Base-by-base conservation (phyloP, 2,797 vertebrate genomes). In the Podarcis siculus region DNA sequence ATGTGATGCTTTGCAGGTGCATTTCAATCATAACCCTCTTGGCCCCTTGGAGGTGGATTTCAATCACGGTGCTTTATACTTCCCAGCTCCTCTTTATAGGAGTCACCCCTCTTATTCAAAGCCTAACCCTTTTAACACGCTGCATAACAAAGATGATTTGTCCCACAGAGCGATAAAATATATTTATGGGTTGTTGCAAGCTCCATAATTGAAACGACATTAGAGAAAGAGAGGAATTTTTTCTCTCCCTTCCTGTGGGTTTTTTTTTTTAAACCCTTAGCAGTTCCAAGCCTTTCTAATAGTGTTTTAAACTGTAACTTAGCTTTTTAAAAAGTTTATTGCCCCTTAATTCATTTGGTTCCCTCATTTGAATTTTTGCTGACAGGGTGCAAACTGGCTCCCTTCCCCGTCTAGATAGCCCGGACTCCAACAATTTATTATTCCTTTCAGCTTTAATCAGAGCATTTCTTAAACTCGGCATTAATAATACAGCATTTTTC, bases 321-420 rank as follows among this genome's bases (percentile, higher is more conserved):
- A 82, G 49, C 89, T 92, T 92, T 94, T 93, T 61, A 91, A 91
- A 86, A 84, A 91, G 89, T 94, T 94, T 91, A 91, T 91, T 21
- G 45, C 35, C 66, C 92, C 88, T 93, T 93, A 89, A 86, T 94
- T 94, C 93, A 90, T 80, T 61, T 90, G 87, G 77, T 78, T 79
- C 19, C 2, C 92, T 94, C 91, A 93, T 94, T 93, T 95, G 89
- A 92, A 94, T 94, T 95, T 55, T 92, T 93, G 94, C 94, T 95
- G 95, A 92, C 35, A 35, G 91, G 85, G 83, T 81, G 87, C 83
- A 91, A 93, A 95, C 93, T 71, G 67, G 85, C 91, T 91, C 37
- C 86, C 37, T 82, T 91, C 87, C 67, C 73, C 91, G 91, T 89
- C 86, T 35, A 13, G 88, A 91, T 87, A 92, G 92, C 89, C 88